Percentiles rank a stretch among this genome's conserved stretches.
These are phyloP conservation scores for Falco biarmicus DNA, from an alignment of 2,797 vertebrate genomes.

Conservation along the genomic window DNA sequence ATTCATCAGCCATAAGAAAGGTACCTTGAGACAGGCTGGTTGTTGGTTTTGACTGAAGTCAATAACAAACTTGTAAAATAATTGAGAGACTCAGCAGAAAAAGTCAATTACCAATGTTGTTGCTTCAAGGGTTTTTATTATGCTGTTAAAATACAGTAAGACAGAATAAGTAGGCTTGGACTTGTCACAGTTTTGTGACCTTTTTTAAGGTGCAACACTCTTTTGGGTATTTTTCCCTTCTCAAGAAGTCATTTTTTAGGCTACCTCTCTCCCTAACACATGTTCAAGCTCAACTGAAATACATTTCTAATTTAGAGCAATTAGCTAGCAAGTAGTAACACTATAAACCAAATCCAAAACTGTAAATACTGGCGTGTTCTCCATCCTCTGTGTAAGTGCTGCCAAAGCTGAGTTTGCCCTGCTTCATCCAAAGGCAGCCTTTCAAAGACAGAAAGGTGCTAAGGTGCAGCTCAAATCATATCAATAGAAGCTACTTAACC, in stretches of 20 bases:
- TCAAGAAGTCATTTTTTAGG: neutral
- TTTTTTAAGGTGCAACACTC: neutral
- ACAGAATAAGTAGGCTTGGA: neutral
- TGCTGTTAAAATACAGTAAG: neutral
- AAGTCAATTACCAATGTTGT: neutral
- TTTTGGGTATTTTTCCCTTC: neutral
- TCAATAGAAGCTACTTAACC: neutral
- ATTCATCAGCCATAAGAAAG: neutral
- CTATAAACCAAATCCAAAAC: neutral
- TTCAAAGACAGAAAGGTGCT: neutral
- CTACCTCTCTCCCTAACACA: neutral
- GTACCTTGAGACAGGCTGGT: neutral
- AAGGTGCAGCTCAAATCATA: neutral
- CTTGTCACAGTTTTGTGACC: neutral
- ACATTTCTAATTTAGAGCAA: neutral
- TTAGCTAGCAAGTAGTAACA: neutral
- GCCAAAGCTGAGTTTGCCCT: neutral
- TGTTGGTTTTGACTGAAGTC: neutral
- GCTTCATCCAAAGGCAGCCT: neutral
- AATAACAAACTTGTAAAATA: neutral
- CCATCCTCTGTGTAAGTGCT: rapidly evolving
- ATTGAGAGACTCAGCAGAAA: neutral
- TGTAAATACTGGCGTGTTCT: neutral
- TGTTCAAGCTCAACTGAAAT: neutral
- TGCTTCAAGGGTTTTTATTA: neutral